These are phyloP conservation scores for Cosmopolites sordidus DNA, from an alignment of 2,888 invertebrate species.

Conservation along the genomic window DNA sequence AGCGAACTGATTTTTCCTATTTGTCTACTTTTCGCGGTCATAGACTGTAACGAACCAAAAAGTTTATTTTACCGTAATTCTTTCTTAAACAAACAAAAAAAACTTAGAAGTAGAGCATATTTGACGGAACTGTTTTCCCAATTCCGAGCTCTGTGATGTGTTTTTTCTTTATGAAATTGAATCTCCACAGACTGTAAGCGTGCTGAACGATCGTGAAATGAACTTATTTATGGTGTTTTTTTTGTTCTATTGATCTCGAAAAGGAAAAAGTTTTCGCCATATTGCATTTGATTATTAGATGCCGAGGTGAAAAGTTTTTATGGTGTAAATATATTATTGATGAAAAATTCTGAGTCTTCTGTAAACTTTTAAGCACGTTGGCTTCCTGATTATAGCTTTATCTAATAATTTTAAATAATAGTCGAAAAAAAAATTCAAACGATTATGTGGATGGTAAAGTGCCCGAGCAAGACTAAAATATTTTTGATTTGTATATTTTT, in stretches of 20 bases:
- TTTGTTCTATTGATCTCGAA: slow-evolving; percentile 28
- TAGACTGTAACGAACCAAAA: slow-evolving; percentile 20
- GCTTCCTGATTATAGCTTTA: slow-evolving; percentile 29
- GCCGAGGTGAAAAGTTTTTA: slow-evolving; percentile 18
- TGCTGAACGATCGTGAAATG: not conserved
- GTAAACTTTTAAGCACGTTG: slow-evolving; percentile 26
- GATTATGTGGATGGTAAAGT: slow-evolving; percentile 13
- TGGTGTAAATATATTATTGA: slow-evolving; percentile 18
- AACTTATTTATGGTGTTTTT: slow-evolving; percentile 12
- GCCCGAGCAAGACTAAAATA: slow-evolving; percentile 12
- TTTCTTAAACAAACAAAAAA: not conserved
- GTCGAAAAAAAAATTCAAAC: slow-evolving; percentile 3
- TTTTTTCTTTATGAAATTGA: slow-evolving; percentile 11
- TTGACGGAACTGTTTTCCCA: slow-evolving; percentile 15
- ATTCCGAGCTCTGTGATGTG: slow-evolving; percentile 21
- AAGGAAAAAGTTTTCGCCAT: slow-evolving; percentile 24
- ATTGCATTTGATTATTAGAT: slow-evolving; percentile 16
- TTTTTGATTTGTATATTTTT: not conserved
- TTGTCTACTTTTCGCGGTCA: slow-evolving; percentile 10
- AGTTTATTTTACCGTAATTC: not conserved
- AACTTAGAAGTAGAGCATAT: slow-evolving; percentile 5
- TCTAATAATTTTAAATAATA: slow-evolving; percentile 22
- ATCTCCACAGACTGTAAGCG: slow-evolving; percentile 17
- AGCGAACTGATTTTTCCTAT: slow-evolving; percentile 24
- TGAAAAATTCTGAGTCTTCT: slow-evolving; percentile 26